phyloP scores from a whole-genome alignment of 2,113 vertebrate species.

The Melanerpes aurifrons region DNA sequence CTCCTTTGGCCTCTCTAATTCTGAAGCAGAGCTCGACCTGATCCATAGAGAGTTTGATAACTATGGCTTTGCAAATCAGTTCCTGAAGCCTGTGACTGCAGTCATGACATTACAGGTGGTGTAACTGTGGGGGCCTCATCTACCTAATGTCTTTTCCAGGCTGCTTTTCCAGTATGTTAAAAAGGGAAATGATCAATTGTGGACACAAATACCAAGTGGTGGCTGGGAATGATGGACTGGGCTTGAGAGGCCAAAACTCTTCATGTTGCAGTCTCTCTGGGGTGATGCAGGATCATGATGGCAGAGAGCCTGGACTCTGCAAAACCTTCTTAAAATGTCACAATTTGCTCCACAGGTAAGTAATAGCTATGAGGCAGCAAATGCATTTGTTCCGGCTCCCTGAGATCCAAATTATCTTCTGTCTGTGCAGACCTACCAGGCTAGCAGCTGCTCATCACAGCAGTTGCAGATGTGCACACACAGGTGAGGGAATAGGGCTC shows the following conservation, averaged over 20 bases:
- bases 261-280: neutral
- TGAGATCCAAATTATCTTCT: neutral
- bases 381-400: neutral
- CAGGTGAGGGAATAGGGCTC: neutral
- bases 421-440: neutral
- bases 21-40: neutral
- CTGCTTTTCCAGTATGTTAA: neutral
- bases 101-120: rapidly evolving
- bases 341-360: neutral
- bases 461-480: rapidly evolving
- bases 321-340: neutral
- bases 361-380: neutral
- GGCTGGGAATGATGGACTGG: neutral
- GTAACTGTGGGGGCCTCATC: neutral
- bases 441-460: neutral
- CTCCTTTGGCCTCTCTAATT: neutral
- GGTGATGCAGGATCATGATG: rapidly evolving
- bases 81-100: neutral
- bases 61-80: neutral
- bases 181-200: neutral
- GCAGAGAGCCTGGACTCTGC: neutral
- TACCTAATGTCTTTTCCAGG: rapidly evolving
- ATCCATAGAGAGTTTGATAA: neutral
- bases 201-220: neutral
- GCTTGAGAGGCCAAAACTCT: neutral